Percentiles rank a stretch among this genome's conserved stretches.
These are phyloP conservation scores for Drosophila asahinai DNA, from an alignment of 1,140 invertebrate genomes.

Conservation along the genomic window DNA sequence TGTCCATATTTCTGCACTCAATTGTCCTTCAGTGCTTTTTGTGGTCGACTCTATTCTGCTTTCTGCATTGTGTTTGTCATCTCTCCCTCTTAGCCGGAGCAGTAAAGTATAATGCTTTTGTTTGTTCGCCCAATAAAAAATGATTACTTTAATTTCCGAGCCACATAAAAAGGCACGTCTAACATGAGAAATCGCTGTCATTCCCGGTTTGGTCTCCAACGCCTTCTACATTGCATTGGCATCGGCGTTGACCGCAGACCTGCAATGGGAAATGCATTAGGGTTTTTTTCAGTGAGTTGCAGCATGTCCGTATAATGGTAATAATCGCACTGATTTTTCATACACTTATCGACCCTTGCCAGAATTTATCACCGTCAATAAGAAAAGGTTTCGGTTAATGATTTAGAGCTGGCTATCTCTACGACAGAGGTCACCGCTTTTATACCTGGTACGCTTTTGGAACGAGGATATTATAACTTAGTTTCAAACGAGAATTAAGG, in stretches of 20 bases:
- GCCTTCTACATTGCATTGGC: slow-evolving; percentile 5
- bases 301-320: background rate
- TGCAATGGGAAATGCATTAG: slow-evolving; percentile 34
- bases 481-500: no score
- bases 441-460: no score
- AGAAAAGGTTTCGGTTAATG: no score
- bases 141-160: slow-evolving; percentile 82
- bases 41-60: slow-evolving; percentile 44
- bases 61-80: slow-evolving; percentile 37
- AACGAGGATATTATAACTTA: no score
- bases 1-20: slow-evolving; percentile 79
- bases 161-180: slow-evolving; percentile 70
- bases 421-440: no score
- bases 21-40: slow-evolving; percentile 80
- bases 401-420: no score
- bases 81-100: slow-evolving; percentile 28
- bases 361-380: background rate
- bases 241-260: slow-evolving; percentile 29
- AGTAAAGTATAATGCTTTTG: slow-evolving; percentile 82
- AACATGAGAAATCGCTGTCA: slow-evolving; percentile 79
- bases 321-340: slow-evolving; percentile 24
- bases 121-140: slow-evolving; percentile 83
- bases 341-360: background rate
- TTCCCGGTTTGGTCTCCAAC: slow-evolving; percentile 48
- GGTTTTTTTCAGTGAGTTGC: background rate